Evolutionary conservation across 1,140 invertebrate genomes (phyloP), one percentile per base, ranked within the genome.

Genomic region (Hypothenemus hampei): DNA sequence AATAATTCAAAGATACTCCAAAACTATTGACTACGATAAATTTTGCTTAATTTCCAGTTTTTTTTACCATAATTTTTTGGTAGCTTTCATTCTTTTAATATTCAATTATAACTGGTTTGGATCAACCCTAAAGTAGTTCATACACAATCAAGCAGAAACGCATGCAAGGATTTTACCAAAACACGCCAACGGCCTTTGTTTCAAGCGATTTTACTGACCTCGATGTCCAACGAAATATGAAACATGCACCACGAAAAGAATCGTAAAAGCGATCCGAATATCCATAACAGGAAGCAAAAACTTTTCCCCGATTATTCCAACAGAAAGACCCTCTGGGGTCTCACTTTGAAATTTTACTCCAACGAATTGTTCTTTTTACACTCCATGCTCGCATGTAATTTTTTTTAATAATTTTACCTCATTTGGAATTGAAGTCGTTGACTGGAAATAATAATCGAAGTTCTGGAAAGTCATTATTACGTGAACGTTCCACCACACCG

Each of bases 161-260:
- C 7, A 31, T 7, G 11, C 11, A 37, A 37, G 23, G 16, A 43
- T 22, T 11, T n/a, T 11, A 10, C 11, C 20, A 8, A 43, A 8
- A 21, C 20, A 43, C 7, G 23, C n/a, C 40, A 19, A 22, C 23
- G 19, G n/a, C 6, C 16, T 22, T 43, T 43, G 11, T 43, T 21
- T 21, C 23, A 4, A 21, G 40, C 40, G 18, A 11, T 21, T 22
- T 43, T 21, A 22, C 40, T 43, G 40, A 43, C 40, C 40, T n/a
- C 40, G 11, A 43, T 43, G 40, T 19, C 40, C 40, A 23, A n/a
- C 20, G 40, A 43, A 21, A 43, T 43, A 43, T 43, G 35, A 37
- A 43, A 43, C 40, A 43, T 19, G 8, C 40, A 43, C n/a, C 20
- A 8, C 40, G 11, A 16, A 43, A 43, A 43, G 40, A 22, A 43